phyloP scores from a whole-genome alignment of 1,140 invertebrate species.

The Eriocheir sinensis region DNA sequence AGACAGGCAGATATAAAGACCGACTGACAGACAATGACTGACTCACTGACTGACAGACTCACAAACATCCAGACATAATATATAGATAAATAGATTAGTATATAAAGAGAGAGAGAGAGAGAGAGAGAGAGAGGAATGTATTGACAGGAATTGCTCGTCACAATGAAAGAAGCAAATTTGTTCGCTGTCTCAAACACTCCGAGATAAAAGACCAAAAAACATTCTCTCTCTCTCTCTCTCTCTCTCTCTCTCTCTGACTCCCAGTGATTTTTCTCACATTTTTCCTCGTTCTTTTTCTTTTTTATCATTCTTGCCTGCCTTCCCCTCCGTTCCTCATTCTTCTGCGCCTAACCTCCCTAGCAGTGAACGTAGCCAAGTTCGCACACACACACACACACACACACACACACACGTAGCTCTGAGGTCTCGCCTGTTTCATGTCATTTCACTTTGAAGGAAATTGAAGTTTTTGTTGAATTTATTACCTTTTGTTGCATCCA shows the following conservation, averaged over 20 bases:
- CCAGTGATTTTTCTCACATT: no score
- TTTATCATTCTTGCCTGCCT: no score
- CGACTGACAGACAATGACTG: no score
- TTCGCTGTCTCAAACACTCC: background rate
- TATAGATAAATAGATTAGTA: no score
- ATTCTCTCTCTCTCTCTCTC: background rate
- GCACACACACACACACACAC: background rate
- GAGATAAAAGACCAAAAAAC: no score
- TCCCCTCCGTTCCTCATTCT: no score
- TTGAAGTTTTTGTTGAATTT: background rate
- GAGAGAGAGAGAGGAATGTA: background rate
- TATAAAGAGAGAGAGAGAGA: background rate
- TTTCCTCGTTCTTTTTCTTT: no score
- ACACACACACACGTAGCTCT: background rate
- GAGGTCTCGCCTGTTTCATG: background rate
- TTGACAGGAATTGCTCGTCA: background rate
- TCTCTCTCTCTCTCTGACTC: background rate
- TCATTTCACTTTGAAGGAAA: background rate
- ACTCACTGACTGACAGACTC: no score
- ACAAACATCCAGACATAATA: no score
- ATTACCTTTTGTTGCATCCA: background rate
- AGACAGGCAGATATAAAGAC: no score
- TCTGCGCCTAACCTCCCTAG: no score
- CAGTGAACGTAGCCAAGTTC: background rate
- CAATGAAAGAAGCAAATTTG: background rate